Conservation (phyloP, 1,140 invertebrate genomes). For the Ericerus pela region DNA sequence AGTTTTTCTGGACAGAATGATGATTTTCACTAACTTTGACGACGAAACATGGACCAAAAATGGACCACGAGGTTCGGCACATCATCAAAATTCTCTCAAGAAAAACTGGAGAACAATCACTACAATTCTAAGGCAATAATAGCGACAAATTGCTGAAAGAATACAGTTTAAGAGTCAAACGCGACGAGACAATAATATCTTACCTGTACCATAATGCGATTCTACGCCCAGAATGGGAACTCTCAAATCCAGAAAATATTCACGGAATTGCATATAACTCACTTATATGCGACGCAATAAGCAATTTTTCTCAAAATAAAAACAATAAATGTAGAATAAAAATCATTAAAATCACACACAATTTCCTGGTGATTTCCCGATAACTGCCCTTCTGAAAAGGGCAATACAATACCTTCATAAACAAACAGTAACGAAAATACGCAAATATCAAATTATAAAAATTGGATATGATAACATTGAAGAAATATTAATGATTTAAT, state of each 20-base stretch:
- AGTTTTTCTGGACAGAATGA: background rate
- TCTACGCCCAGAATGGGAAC: background rate
- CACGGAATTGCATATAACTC: background rate
- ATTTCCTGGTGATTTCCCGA: background rate
- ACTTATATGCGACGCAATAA: background rate
- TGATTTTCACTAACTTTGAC: background rate
- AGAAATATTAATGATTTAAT: constrained; percentile 1
- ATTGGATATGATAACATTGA: background rate
- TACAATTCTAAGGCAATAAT: background rate
- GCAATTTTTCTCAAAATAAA: background rate
- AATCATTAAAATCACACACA: constrained; percentile 10
- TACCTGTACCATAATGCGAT: background rate
- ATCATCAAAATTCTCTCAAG: no score
- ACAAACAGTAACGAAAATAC: background rate
- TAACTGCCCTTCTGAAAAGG: constrained; percentile 6
- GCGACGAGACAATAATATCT: background rate
- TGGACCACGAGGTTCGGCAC: no score
- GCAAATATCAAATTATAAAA: background rate
- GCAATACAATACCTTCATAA: background rate
- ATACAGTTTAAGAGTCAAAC: background rate
- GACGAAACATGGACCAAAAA: background rate
- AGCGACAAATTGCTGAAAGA: background rate
- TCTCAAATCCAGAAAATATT: background rate
- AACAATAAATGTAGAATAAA: background rate
- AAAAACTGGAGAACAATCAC: no score